Evolutionary conservation across 2,113 vertebrate genomes (phyloP).

Genomic region (Microcebus griseorufus): DNA sequence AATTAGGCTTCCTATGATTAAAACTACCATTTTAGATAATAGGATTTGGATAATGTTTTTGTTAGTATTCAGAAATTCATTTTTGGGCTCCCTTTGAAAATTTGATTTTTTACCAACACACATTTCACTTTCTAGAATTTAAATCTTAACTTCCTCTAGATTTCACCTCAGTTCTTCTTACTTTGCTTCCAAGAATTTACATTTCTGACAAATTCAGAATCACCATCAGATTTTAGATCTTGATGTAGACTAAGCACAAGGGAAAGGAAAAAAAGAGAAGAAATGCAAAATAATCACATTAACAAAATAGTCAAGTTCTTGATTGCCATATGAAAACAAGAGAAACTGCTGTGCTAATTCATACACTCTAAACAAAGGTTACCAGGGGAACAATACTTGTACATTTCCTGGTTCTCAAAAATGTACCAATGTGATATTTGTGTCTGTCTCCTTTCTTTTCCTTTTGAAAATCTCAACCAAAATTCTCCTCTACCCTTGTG

Average conservation of each 20-base stretch:
- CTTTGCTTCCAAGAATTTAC: conserved; percentile 43
- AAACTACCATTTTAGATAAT: neutral
- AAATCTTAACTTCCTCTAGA: conserved; percentile 35
- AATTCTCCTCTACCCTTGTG: neutral
- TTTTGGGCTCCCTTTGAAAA: neutral
- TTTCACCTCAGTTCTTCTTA: neutral
- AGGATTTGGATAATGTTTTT: neutral
- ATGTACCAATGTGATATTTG: neutral
- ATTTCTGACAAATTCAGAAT: conserved; percentile 51
- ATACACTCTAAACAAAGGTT: neutral
- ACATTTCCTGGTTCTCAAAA: conserved; percentile 37
- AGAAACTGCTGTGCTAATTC: conserved; percentile 9
- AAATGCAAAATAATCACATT: conserved; percentile 60
- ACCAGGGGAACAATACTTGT: conserved; percentile 23
- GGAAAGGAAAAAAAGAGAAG: neutral
- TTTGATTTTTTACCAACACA: conserved; percentile 28
- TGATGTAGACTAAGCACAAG: neutral
- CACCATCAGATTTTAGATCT: neutral
- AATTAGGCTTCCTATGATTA: neutral
- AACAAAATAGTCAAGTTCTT: conserved; percentile 35
- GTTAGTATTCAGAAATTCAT: conserved; percentile 25
- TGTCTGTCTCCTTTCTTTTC: conserved; percentile 19
- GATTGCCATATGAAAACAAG: conserved; percentile 13
- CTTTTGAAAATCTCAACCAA: conserved; percentile 34
- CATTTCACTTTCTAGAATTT: conserved; percentile 5